A percentile compares a stretch with the other conserved stretches of the same genome.
Evolutionary conservation across 2,888 invertebrate species (phyloP).

Genomic region (Gymnoscelis rufifasciata): DNA sequence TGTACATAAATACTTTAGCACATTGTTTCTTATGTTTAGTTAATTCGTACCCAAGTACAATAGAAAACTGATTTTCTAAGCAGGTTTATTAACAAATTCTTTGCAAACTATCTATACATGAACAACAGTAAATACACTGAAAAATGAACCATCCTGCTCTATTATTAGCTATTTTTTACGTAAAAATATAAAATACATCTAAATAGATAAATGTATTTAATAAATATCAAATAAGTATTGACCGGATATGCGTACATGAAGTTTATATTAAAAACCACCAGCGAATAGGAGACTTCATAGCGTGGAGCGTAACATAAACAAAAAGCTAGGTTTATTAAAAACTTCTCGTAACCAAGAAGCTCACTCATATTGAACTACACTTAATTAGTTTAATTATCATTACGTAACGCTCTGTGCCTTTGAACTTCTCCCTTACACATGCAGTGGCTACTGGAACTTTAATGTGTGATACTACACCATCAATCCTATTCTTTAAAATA

Average conservation of each 20-base stretch:
- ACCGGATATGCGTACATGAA: neutral
- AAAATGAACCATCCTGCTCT: too few relatives aligned
- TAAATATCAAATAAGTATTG: neutral
- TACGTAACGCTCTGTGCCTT: slow-evolving; percentile 49
- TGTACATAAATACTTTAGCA: slow-evolving; percentile 28
- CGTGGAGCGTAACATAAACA: slow-evolving; percentile 2
- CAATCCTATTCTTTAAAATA: slow-evolving; percentile 36
- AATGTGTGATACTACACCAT: slow-evolving; percentile 27
- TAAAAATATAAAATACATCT: too few relatives aligned
- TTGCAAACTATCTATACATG: neutral
- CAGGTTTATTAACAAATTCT: neutral
- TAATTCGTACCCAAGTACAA: slow-evolving; percentile 26
- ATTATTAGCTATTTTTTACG: too few relatives aligned
- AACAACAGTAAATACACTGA: too few relatives aligned
- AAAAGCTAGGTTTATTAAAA: slow-evolving; percentile 6
- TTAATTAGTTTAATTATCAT: slow-evolving; percentile 66
- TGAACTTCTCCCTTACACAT: slow-evolving; percentile 30
- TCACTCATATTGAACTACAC: slow-evolving; percentile 43
- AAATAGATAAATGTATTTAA: too few relatives aligned
- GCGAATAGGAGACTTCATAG: neutral
- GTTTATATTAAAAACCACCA: neutral
- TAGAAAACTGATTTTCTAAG: slow-evolving; percentile 21
- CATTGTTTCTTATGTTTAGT: slow-evolving; percentile 25
- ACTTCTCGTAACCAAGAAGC: slow-evolving; percentile 37
- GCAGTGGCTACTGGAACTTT: neutral